These are phyloP conservation scores for Riparia riparia DNA, from an alignment of 2,113 vertebrate species.

Conservation along the genomic window DNA sequence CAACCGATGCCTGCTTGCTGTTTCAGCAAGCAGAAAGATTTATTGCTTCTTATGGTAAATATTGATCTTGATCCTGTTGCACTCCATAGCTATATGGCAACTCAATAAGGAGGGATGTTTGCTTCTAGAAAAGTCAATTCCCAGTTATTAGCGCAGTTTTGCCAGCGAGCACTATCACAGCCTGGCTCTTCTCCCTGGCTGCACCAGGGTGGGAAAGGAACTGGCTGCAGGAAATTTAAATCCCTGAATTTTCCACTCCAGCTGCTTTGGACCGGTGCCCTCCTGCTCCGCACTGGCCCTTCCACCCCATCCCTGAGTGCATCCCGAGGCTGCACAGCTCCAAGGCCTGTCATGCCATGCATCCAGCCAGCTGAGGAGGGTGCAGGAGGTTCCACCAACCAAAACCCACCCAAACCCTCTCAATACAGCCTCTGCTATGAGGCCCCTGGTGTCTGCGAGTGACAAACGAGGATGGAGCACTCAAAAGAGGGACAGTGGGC, in stretches of 20 bases:
- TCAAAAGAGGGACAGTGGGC: background rate
- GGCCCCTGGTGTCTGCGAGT: background rate
- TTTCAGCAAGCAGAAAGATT: constrained; percentile 31
- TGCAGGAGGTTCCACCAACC: background rate
- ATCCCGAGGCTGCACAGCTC: background rate
- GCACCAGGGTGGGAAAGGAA: background rate
- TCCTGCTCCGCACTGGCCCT: accelerated
- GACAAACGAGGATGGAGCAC: background rate
- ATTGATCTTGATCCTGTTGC: constrained; percentile 3
- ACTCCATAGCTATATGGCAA: background rate
- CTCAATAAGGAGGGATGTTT: constrained; percentile 36
- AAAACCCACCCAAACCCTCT: background rate
- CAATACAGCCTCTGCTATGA: background rate
- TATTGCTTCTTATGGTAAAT: constrained; percentile 54
- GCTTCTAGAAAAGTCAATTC: constrained; percentile 54
- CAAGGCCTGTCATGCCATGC: background rate
- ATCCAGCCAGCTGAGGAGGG: background rate
- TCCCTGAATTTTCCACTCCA: constrained; percentile 35
- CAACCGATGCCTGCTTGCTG: background rate
- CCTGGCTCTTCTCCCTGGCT: background rate
- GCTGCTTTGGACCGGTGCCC: background rate
- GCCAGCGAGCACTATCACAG: background rate
- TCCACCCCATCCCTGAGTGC: background rate
- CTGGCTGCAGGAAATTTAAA: constrained; percentile 54
- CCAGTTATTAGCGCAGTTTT: constrained; percentile 33